Conservation (phyloP, 2,797 vertebrate genomes). For the Anniella stebbinsi region DNA sequence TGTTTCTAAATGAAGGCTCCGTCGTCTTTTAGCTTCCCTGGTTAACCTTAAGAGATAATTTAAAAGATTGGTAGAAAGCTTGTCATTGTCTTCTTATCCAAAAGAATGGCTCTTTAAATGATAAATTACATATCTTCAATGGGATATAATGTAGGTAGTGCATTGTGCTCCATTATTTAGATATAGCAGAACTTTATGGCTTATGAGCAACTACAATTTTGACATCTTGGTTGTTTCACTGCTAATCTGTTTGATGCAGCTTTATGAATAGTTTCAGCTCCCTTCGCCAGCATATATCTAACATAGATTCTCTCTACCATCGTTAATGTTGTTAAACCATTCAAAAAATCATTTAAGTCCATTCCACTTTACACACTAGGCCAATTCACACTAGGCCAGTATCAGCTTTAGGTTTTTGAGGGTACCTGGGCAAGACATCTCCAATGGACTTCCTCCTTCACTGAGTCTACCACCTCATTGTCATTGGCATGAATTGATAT, state of each 20-base stretch:
- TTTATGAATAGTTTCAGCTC: conserved; percentile 45
- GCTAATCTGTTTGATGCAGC: conserved; percentile 46
- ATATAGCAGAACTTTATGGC: conserved; percentile 47
- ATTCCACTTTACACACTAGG: conserved; percentile 36
- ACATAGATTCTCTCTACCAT: conserved; percentile 27
- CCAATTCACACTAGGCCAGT: fast-evolving
- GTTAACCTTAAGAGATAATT: conserved; percentile 56
- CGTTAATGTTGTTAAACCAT: conserved; percentile 15
- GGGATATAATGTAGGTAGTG: conserved; percentile 57
- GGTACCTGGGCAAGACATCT: too few relatives aligned
- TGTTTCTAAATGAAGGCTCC: conserved; percentile 28
- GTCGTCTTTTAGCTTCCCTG: conserved; percentile 41
- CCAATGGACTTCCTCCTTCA: too few relatives aligned
- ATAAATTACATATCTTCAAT: conserved; percentile 60
- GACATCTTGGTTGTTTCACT: conserved; percentile 46
- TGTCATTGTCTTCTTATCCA: conserved; percentile 50
- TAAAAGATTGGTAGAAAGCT: conserved; percentile 50
- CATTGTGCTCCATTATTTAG: conserved; percentile 51
- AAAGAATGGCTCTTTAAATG: conserved; percentile 62
- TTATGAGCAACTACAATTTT: conserved; percentile 45
- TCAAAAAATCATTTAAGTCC: conserved; percentile 45
- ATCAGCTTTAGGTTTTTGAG: too few relatives aligned
- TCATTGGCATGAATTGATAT: too few relatives aligned
- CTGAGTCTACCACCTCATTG: too few relatives aligned
- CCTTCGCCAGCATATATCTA: conserved; percentile 10